Conservation (phyloP, 2,113 vertebrate species). For the Trinectes maculatus region DNA sequence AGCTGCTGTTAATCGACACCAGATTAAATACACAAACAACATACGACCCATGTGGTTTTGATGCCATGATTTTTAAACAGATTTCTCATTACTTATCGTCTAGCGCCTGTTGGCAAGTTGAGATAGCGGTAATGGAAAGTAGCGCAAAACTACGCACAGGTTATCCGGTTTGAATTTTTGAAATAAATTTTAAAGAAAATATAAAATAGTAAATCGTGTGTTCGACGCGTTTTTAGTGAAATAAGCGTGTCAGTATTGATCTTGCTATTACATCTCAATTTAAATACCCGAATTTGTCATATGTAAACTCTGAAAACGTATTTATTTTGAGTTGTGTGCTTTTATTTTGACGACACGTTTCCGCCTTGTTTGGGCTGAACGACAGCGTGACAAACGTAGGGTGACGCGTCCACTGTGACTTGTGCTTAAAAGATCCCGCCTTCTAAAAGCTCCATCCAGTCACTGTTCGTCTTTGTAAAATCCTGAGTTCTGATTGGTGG, state of each 20-base stretch:
- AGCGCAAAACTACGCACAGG: rapidly evolving
- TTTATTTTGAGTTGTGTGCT: rapidly evolving
- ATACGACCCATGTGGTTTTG: not conserved
- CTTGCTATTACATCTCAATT: rapidly evolving
- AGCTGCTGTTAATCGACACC: too few relatives aligned
- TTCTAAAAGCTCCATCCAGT: conserved; percentile 57
- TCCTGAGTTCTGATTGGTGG: conserved; percentile 35
- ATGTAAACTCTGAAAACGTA: rapidly evolving
- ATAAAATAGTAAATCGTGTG: rapidly evolving
- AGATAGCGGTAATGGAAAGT: not conserved
- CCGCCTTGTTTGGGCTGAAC: not conserved
- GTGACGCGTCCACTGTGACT: conserved; percentile 24
- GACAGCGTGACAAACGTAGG: not conserved
- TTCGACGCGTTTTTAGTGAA: rapidly evolving
- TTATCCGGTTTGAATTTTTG: conserved; percentile 34
- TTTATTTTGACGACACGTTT: conserved; percentile 31
- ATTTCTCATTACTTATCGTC: conserved; percentile 1
- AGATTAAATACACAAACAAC: rapidly evolving
- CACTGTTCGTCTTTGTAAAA: conserved; percentile 16
- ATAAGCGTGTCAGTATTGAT: rapidly evolving
- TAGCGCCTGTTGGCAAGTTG: conserved; percentile 26
- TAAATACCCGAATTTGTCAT: rapidly evolving
- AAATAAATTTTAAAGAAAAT: not conserved
- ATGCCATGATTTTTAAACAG: not conserved
- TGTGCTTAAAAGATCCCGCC: conserved; percentile 71